These are phyloP conservation scores for Mallotus villosus DNA, from an alignment of 2,797 vertebrate genomes.

Conservation along the genomic window DNA sequence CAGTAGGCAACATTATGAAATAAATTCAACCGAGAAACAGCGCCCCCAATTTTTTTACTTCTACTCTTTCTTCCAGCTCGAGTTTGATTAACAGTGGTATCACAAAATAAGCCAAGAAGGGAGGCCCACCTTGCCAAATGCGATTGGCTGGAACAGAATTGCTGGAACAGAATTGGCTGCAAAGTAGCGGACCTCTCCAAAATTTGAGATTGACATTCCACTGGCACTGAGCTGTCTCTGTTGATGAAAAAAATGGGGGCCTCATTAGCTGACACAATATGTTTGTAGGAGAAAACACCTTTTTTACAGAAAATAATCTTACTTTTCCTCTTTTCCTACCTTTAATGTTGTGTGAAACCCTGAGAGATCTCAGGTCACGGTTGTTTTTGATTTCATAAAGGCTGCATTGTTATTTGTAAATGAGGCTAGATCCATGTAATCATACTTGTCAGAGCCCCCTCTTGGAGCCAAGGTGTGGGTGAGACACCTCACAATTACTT, in stretches of 20 bases:
- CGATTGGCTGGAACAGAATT: too few species aligned
- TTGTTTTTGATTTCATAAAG: constrained; percentile 59
- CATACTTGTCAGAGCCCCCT: constrained; percentile 69
- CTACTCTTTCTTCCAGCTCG: too few species aligned
- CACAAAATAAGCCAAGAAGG: too few species aligned
- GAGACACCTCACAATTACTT: constrained; percentile 82
- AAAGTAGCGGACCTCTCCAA: too few species aligned
- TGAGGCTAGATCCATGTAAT: constrained; percentile 71
- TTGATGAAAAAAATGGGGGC: constrained; percentile 2
- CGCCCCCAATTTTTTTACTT: too few species aligned
- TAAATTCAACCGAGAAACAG: too few species aligned
- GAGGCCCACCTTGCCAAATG: too few species aligned
- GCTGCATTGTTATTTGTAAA: constrained; percentile 49
- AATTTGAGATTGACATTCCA: too few species aligned
- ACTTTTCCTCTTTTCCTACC: too few species aligned
- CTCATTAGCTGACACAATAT: constrained; percentile 23
- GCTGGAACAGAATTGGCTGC: too few species aligned
- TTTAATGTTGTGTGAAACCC: constrained; percentile 1
- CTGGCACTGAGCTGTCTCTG: background rate
- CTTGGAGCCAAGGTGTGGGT: constrained; percentile 66
- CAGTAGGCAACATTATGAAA: background rate
- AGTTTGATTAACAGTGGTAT: too few species aligned
- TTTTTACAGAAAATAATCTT: too few species aligned
- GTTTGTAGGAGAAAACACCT: constrained; percentile 9
- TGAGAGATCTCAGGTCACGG: constrained; percentile 17